Base-by-base conservation (phyloP, 2,888 invertebrate genomes). In the Cosmia trapezina region DNA sequence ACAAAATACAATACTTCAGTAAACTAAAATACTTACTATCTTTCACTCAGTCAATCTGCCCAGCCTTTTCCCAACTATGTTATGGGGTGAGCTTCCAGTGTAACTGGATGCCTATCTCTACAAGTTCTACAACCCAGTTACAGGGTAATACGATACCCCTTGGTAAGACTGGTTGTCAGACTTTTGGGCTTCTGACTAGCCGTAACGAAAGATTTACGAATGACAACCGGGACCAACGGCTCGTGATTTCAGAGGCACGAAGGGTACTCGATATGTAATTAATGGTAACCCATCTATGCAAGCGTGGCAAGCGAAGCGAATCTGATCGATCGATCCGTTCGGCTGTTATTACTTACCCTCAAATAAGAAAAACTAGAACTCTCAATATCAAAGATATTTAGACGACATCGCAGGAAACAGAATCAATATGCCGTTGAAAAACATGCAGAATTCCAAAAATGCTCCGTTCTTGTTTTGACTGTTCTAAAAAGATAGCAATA, bases 401-500 rank as follows among this genome's bases (percentile, higher is more conserved):
- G 45, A n/a, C 7, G n/a, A 11, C 1, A 47, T 43, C 12, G 4
- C 8, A 37, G 22, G 2, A 47, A 47, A 19, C 41, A 51, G 3
- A 41, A 37, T 28, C 37, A 28, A 41, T 4, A 2, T 11, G 8
- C 4, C 22, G 22, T 14, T 22, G 22, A 19, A 49, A 41, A 68
- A n/a, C 11, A 41, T 1, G 11, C n/a, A 28, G 19, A 68, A 68
- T 66, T 65, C 41, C 8, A 70, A 33, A 14, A 53, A 70, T 22
- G 9, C 22, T 22, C 17, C 45, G 43, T 45, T 37, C 22, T 37
- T 28, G 14, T n/a, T n/a, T 28, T 53, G 14, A 1, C 6, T 12
- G 19, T 37, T 61, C 22, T 60, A n/a, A 72, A 59, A 72, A 12
- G 28, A 37, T 37, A 37, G 14, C 51, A 72, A 72, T 72, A 72